A percentile compares a stretch with the other conserved stretches of the same genome.
phyloP scores from a whole-genome alignment of 2,797 vertebrate genomes.

The Antrozous pallidus region DNA sequence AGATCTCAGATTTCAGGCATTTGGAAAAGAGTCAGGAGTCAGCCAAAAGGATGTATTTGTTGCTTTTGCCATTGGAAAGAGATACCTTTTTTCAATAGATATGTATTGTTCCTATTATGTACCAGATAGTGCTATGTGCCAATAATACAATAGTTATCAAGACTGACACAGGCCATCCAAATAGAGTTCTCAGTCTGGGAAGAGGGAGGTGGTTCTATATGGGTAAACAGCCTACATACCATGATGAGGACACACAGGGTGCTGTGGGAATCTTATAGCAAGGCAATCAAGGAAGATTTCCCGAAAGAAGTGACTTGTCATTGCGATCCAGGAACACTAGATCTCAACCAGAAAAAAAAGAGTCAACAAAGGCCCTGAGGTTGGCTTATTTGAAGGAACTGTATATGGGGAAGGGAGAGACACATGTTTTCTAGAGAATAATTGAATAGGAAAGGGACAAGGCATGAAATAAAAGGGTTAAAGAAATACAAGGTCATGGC shows the following conservation, averaged over 20 bases:
- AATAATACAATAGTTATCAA: background rate
- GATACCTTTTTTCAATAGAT: background rate
- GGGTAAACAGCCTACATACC: background rate
- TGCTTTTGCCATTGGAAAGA: background rate
- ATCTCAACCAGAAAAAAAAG: background rate
- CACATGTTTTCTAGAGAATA: background rate
- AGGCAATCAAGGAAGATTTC: background rate
- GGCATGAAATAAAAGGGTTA: background rate
- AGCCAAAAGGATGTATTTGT: conserved; percentile 12
- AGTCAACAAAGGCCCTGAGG: background rate
- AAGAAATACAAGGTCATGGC: background rate
- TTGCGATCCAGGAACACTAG: background rate
- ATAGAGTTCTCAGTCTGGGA: background rate
- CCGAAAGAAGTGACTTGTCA: background rate
- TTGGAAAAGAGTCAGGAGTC: conserved; percentile 27
- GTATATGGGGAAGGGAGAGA: background rate
- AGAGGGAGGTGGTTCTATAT: background rate
- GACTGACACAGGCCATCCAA: background rate
- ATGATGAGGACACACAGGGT: background rate
- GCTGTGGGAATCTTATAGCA: background rate
- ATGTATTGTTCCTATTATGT: background rate
- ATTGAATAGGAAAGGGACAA: background rate
- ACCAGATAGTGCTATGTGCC: background rate
- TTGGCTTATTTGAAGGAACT: background rate
- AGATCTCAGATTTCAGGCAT: conserved; percentile 16